Evolutionary conservation across 1,140 invertebrate genomes (phyloP).

Genomic region (Sitobion miscanthi): DNA sequence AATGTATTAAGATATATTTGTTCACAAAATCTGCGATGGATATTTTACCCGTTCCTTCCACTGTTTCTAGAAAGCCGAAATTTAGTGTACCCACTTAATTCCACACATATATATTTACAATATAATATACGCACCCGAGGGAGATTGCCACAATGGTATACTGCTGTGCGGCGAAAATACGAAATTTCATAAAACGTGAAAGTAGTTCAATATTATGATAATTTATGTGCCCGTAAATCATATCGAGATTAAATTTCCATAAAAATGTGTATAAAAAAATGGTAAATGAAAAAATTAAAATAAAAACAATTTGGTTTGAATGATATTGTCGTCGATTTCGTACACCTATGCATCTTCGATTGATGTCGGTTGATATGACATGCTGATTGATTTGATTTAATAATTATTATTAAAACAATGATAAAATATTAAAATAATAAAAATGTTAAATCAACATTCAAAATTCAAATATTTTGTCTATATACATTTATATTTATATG

Average conservation of each 20-base stretch:
- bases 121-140: background rate
- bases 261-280: background rate
- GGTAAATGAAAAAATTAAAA: background rate
- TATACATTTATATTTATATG: background rate
- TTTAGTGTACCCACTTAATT: slow-evolving; percentile 10
- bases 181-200: slow-evolving; percentile 3
- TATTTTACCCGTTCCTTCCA: background rate
- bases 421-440: background rate
- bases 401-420: background rate
- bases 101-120: background rate
- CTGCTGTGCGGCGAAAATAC: background rate
- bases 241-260: slow-evolving; percentile 3
- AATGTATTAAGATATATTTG: slow-evolving; percentile 9
- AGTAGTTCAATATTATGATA: slow-evolving; percentile 17
- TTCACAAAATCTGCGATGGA: background rate
- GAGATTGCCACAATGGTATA: background rate
- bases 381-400: background rate
- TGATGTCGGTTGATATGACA: background rate
- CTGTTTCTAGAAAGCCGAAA: background rate
- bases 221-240: slow-evolving; percentile 5
- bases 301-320: background rate
- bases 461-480: background rate
- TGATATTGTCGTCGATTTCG: background rate
- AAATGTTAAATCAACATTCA: background rate
- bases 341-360: background rate